Percentiles rank a stretch among this genome's conserved stretches.
These are phyloP conservation scores for Bradysia coprophila DNA, from an alignment of 1,140 invertebrate species.

Conservation along the genomic window DNA sequence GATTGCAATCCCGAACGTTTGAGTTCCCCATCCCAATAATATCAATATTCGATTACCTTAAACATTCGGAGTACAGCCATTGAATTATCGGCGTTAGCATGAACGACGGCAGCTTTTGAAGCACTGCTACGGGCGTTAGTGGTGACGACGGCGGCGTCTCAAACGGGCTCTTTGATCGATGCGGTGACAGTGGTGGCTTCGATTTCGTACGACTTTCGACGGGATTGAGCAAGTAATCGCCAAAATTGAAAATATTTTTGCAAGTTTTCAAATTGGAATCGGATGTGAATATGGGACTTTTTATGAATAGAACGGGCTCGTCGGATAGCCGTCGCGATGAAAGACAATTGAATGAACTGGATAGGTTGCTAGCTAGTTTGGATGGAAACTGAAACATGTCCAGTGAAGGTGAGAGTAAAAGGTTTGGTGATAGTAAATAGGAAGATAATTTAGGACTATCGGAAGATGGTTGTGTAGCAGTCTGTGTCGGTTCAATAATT, in stretches of 20 bases:
- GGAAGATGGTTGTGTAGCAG: not conserved
- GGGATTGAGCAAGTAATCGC: constrained; percentile 8
- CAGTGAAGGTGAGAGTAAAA: constrained; percentile 12
- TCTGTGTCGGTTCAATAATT: not conserved
- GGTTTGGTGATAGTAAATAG: constrained; percentile 12
- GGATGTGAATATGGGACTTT: constrained; percentile 8
- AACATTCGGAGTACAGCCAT: constrained; percentile 42
- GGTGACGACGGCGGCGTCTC: constrained; percentile 21
- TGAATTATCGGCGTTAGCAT: constrained; percentile 36
- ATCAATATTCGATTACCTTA: too few relatives aligned
- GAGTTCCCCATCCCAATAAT: too few relatives aligned
- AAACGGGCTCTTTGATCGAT: constrained; percentile 16
- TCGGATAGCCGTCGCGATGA: constrained; percentile 6
- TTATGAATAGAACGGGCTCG: not conserved
- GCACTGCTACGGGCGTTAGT: constrained; percentile 15
- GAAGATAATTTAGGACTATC: not conserved
- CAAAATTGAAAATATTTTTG: constrained; percentile 21
- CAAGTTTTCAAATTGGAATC: constrained; percentile 17
- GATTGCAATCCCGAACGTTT: too few relatives aligned
- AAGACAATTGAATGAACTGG: constrained; percentile 18
- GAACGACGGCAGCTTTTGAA: constrained; percentile 29
- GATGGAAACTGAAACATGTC: constrained; percentile 1
- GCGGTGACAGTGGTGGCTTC: constrained; percentile 17
- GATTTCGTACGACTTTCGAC: constrained; percentile 11
- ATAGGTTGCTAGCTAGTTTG: constrained; percentile 9